Evolutionary conservation across 2,797 vertebrate species (phyloP), one percentile per base, ranked within the genome.

Genomic region (Taeniopygia guttata): DNA sequence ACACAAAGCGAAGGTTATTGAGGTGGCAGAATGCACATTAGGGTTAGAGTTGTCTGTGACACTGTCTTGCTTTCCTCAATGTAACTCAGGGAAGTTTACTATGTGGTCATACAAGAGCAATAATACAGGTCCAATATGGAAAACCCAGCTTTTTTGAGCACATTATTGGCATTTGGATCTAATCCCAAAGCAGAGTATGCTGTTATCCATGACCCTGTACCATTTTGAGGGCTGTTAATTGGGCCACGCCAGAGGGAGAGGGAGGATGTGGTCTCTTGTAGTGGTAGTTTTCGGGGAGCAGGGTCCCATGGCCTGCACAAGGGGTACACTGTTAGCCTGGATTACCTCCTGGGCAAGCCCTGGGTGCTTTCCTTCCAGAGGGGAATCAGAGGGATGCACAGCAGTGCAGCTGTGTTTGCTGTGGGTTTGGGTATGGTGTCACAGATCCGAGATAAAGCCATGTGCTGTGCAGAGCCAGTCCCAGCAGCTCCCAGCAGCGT

Each of bases 101-200:
- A 0, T 1, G 0, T 20, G 51, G 2, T 43, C 55, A 4, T 32
- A 56, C 20, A 11, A 56, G 46, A 62, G 32, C 36, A 63, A 1
- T 43, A 29, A 29, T 5, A n/a, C n/a, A 34, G 48, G 56, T 18
- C 29, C 10, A 9, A 3, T 16, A 18, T 23, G 54, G 58, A 64
- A 59, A 75, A 5, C 43, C 13, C 3, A 9, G 4, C 15, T 46
- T 59, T 40, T 29, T 32, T 27, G 12, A 83, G 72, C 63, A 22
- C 19, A 7, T 58, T 9, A 4, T 43, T 68, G 72, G 45, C 43
- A 63, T 32, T 46, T 66, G 78, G n/a, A 70, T 69, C 43, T 55
- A 42, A 81, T 81, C 26, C 66, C 40, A 51, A 34, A 51, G 58
- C 67, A 56, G 29, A 48, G 10, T 5, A 1, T 40, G 46, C 42